Conservation (phyloP, 1,140 invertebrate genomes). For the Lamellibrachia luymesi region DNA sequence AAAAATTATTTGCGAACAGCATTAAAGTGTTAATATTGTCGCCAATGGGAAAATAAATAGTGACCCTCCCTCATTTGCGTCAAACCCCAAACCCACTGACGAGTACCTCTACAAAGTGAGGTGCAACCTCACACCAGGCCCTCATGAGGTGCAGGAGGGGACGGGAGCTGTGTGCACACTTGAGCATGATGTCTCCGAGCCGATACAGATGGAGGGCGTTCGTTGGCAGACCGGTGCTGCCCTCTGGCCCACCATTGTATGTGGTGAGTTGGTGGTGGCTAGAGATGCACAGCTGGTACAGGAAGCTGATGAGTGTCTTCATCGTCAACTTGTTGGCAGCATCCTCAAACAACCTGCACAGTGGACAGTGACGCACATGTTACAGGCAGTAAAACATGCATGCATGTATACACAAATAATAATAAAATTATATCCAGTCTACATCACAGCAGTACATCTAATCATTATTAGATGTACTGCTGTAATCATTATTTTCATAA, state of each 20-base stretch:
- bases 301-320: slow-evolving; percentile 75
- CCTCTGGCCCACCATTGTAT: background rate
- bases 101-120: slow-evolving; percentile 83
- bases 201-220: slow-evolving; percentile 71
- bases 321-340: slow-evolving; percentile 84
- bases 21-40: too few relatives aligned
- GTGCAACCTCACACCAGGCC: slow-evolving; percentile 84
- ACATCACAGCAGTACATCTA: too few relatives aligned
- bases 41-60: too few relatives aligned
- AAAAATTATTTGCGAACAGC: too few relatives aligned
- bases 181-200: slow-evolving; percentile 82
- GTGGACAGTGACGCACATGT: background rate
- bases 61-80: too few relatives aligned
- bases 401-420: background rate
- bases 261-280: slow-evolving; percentile 74
- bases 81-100: too few relatives aligned
- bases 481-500: too few relatives aligned
- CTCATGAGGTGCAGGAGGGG: slow-evolving; percentile 87
- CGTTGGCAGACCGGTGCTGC: slow-evolving; percentile 34
- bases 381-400: background rate
- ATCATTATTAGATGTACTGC: too few relatives aligned
- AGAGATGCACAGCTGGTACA: slow-evolving; percentile 76
- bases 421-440: too few relatives aligned
- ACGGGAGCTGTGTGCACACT: slow-evolving; percentile 79
- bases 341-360: slow-evolving; percentile 65